Evolutionary conservation across 2,113 vertebrate genomes (phyloP), one percentile per base, ranked within the genome.

Genomic region (Corythornis madagascariensis): DNA sequence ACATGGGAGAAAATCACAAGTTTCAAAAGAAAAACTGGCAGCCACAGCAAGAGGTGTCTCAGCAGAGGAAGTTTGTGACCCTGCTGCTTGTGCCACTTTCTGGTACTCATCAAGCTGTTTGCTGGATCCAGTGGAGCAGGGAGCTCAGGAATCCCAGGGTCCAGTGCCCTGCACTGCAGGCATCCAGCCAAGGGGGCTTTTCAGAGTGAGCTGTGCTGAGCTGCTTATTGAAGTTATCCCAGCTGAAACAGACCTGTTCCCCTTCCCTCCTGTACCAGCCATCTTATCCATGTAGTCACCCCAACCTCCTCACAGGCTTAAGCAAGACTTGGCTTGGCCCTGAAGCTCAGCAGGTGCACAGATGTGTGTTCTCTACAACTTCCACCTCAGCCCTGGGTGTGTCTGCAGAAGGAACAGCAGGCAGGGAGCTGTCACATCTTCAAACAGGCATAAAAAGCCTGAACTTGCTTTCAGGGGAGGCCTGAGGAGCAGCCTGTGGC

Each of bases 21-120:
- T 93, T 92, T 77, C 31, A 43, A 19, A 31, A 45, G 86, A 91
- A 87, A 93, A 84, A 19, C 48, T 93, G 79, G 42, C 71, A 81
- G 73, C 93, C 87, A 33, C 48, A 79, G 55, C 14, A 4, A 48
- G 67, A 67, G 85, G 28, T 79, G 78, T 78, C 84, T 90, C 82
- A 5, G 89, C 8, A 24, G 90, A 85, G 95, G 94, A 96, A 90
- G 92, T 92, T 96, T 94, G 92, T 89, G 87, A 95, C 83, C 70
- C 81, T 4, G 10, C 76, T 73, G 70, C 92, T 38, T 25, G 24
- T 65, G 80, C 72, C 87, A 21, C 88, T 88, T 40, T 55, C 48
- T 50, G 52, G 77, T 88, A 72, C 67, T 95, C 86, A 92, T 89
- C 90, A 56, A 81, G 77, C 90, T 94, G 60, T 84, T 84, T 86